Evolutionary conservation across 2,797 vertebrate genomes (phyloP).

Genomic region (Argya squamiceps): DNA sequence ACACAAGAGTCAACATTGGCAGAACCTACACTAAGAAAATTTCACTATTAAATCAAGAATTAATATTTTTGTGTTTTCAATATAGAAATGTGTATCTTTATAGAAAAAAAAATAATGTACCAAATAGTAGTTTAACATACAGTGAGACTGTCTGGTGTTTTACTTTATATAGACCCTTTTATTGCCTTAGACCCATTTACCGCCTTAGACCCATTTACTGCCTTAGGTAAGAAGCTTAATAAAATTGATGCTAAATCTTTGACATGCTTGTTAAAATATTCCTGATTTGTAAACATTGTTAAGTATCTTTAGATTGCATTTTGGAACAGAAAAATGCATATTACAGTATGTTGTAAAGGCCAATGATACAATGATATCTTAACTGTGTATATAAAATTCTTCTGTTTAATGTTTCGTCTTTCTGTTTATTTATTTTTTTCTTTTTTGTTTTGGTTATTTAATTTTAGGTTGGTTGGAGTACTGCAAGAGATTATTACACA

Average conservation of each 20-base stretch:
- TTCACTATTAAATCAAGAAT: background rate
- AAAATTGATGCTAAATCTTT: slow-evolving; percentile 61
- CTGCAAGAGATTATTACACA: slow-evolving; percentile 97
- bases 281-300: slow-evolving; percentile 59
- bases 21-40: background rate
- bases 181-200: slow-evolving; percentile 53
- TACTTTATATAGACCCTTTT: slow-evolving; percentile 54
- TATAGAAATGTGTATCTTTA: background rate
- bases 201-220: slow-evolving; percentile 47
- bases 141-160: slow-evolving; percentile 40
- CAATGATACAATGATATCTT: background rate
- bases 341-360: background rate
- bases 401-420: background rate
- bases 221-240: slow-evolving; percentile 60
- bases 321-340: slow-evolving; percentile 7
- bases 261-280: slow-evolving; percentile 66
- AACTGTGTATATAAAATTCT: background rate
- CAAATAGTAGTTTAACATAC: slow-evolving; percentile 20
- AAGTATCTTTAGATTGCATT: slow-evolving; percentile 60
- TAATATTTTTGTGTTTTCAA: background rate
- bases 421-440: background rate
- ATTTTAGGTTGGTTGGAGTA: slow-evolving; percentile 96
- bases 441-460: background rate
- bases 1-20: background rate
- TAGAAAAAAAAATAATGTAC: background rate